Evolutionary conservation across 2,113 vertebrate genomes (phyloP), one percentile per base, ranked within the genome.

Genomic region (Empidonax alnorum): DNA sequence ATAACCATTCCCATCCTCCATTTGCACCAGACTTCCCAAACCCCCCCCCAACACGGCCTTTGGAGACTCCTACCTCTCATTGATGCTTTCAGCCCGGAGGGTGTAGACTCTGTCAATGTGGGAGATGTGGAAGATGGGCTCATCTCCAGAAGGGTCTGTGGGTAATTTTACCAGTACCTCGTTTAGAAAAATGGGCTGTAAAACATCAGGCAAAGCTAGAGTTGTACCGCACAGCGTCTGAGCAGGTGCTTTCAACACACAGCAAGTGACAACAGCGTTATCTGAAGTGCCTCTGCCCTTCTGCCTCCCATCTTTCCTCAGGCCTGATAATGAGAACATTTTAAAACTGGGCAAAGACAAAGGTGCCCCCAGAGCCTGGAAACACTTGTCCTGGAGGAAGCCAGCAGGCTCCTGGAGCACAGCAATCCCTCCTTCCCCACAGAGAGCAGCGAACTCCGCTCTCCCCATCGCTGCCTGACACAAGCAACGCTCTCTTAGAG

Each of bases 91-190:
- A 1, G 99, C 99, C 39, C 99, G 97, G 20, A 99, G 99, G 0
- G 99, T 99, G 97, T 99, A 99, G 79, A 99, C 99, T 53, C 99
- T 93, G 89, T 99, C 99, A 14, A 99, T 99, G 98, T 99, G 99
- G 28, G 99, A 99, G 96, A 99, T 99, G 96, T 99, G 99, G 97
- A 99, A 99, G 76, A 99, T 98, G 49, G 99, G 99, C 27, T 99
- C 99, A 15, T 99, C 99, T 96, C 99, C 99, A 39, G 99, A 99
- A 56, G 99, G 99, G 96, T 99, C 99, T 2, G 99, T 99, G 37
- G 99, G 99, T 52, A 99, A 97, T 96, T 99, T 99, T 67, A 99
- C 99, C 73, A 99, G 97, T 72, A 99, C 99, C 93, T 99, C 99
- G 16, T 99, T 99, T 21, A 99, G 98, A 96, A 99, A 99, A 97